Base-by-base conservation (phyloP, 2,888 invertebrate genomes). In the Dryobotodes eremita region DNA sequence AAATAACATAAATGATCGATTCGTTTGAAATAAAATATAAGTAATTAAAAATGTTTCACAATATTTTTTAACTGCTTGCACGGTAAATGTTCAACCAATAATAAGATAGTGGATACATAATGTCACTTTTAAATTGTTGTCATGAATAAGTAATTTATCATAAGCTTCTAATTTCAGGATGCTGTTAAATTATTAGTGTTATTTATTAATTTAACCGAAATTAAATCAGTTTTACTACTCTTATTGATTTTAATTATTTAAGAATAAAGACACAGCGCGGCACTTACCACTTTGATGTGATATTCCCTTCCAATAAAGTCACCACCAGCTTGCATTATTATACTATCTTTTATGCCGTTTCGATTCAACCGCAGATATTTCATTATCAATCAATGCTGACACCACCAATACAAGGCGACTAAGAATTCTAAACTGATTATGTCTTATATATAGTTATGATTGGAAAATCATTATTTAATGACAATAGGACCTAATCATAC, bases 381-480 rank as follows among this genome's bases (percentile, higher is more conserved):
- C 73, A 85, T 81, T 74, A 79, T 87, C 46, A 70, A 77, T 69
- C 10, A 66, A 66, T 53, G 26, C 57, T n/a, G 59, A n/a, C 72
- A 69, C 80, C 55, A 77, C 71, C 26, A 61, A 66, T 75, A 80
- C 76, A 74, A 77, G 78, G 7, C 59, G 20, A 94, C 94, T 93
- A 91, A 90, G 74, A 83, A 85, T 80, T 75, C 26, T 77, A 71
- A 85, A 88, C 84, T 82, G 82, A 87, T 80, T 61, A 88, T 86
- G 83, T 90, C 88, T 87, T 92, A 91, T 95, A 92, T 94, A 95
- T 93, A 94, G 86, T 87, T 85, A 87, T 88, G 85, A 84, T 91
- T 88, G 86, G 78, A 87, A 87, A 90, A 89, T 89, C 90, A 94
- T 93, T 93, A 93, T 92, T 93, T 92, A 93, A 94, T 93, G 88